Evolutionary conservation across 2,797 vertebrate genomes (phyloP).

Genomic region (Enteromius mattozi): DNA sequence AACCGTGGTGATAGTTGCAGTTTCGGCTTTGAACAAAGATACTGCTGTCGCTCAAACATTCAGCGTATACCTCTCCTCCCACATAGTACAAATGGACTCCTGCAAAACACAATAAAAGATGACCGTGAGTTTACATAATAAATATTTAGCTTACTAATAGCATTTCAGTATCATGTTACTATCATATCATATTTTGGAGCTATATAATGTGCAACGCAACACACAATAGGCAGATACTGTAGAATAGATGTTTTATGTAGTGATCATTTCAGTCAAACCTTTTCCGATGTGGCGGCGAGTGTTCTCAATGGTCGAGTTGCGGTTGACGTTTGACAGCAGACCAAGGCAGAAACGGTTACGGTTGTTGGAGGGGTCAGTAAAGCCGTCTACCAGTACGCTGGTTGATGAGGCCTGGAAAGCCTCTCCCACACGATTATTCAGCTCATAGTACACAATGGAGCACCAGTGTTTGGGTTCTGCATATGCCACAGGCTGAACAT

Average conservation of each 20-base stretch:
- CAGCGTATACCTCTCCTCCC: conserved; percentile 94
- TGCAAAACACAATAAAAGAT: conserved; percentile 48
- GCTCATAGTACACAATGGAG: conserved; percentile 99
- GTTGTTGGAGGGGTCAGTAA: conserved; percentile 99
- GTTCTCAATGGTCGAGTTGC: conserved; percentile 99
- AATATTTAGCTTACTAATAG: neutral
- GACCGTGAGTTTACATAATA: neutral
- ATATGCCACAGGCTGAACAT: conserved; percentile 96
- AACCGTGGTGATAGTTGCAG: conserved; percentile 97
- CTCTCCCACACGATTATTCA: conserved; percentile 96
- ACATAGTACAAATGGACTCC: conserved; percentile 96
- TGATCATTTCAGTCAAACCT: conserved; percentile 75
- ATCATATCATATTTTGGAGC: neutral
- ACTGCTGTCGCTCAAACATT: conserved; percentile 96
- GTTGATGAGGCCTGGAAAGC: conserved; percentile 97
- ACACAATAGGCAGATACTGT: neutral
- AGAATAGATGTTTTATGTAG: neutral
- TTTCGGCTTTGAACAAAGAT: conserved; percentile 98
- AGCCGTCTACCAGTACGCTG: conserved; percentile 95
- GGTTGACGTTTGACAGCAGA: conserved; percentile 97
- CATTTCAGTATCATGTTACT: neutral
- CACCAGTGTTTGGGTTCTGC: conserved; percentile 99
- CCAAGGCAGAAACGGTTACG: conserved; percentile 98
- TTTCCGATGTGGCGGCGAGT: conserved; percentile 97
- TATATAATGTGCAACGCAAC: neutral